Conservation (phyloP, 2,797 vertebrate species). For the Clarias platycephalus region DNA sequence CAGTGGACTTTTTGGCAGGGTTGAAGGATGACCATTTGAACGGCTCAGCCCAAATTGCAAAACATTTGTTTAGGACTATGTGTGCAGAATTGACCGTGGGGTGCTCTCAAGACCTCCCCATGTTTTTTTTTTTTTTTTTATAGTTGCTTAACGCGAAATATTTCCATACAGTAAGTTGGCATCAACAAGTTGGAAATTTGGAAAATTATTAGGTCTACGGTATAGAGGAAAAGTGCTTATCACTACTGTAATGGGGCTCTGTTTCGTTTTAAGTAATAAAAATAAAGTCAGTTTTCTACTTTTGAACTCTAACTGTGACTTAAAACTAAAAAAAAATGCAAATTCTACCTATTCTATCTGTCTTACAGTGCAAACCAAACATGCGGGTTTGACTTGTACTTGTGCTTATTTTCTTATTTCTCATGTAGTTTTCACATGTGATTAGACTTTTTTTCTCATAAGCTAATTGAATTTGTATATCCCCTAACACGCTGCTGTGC, state of each 20-base stretch:
- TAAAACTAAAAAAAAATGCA: slow-evolving; percentile 48
- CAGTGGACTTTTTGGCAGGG: slow-evolving; percentile 43
- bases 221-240: not conserved
- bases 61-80: not conserved
- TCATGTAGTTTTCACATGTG: not conserved
- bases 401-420: no score
- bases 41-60: slow-evolving; percentile 1
- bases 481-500: not conserved
- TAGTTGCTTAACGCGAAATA: not conserved
- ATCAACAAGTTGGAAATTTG: not conserved
- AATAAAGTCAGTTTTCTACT: slow-evolving; percentile 73
- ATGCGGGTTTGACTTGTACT: not conserved
- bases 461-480: not conserved
- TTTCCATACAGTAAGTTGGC: not conserved
- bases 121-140: not conserved
- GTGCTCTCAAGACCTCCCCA: not conserved
- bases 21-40: slow-evolving; percentile 35
- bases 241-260: not conserved
- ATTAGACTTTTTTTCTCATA: not conserved
- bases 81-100: not conserved
- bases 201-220: slow-evolving; percentile 58
- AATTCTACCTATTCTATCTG: not conserved
- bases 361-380: not conserved
- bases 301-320: slow-evolving; percentile 59
- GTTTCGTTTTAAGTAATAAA: slow-evolving; percentile 66